These are phyloP conservation scores for Halictus ligatus DNA, from an alignment of 2,888 invertebrate species.

Conservation along the genomic window DNA sequence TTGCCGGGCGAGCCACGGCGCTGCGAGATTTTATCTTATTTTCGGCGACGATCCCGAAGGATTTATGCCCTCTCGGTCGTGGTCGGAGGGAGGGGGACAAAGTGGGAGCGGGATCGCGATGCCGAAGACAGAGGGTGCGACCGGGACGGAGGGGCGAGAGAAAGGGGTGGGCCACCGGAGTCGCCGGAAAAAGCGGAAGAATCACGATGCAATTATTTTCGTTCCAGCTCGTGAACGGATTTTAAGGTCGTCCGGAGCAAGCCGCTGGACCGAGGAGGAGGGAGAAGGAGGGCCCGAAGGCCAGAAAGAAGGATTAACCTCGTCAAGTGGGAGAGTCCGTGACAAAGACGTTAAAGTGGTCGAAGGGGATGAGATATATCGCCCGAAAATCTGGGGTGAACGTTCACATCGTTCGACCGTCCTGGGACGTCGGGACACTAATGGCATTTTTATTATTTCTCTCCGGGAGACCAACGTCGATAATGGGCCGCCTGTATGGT, in stretches of 20 bases:
- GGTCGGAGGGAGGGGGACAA: slow-evolving; percentile 12
- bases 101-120: slow-evolving; percentile 1
- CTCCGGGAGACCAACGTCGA: slow-evolving; percentile 62
- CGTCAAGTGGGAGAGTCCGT: slow-evolving; percentile 78
- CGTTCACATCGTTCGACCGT: slow-evolving; percentile 71
- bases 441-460: slow-evolving; percentile 84
- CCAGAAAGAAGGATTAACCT: slow-evolving; percentile 79
- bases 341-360: slow-evolving; percentile 75
- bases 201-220: slow-evolving; percentile 81
- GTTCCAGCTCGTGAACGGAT: slow-evolving; percentile 78
- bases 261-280: slow-evolving; percentile 63
- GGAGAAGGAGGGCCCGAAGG: slow-evolving; percentile 55
- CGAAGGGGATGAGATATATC: slow-evolving; percentile 74
- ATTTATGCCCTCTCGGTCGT: slow-evolving; percentile 81
- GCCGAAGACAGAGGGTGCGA: slow-evolving; percentile 21
- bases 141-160: slow-evolving; percentile 15
- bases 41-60: slow-evolving; percentile 79
- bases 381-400: slow-evolving; percentile 75
- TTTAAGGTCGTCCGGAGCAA: slow-evolving; percentile 63
- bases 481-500: slow-evolving; percentile 79
- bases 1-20: slow-evolving; percentile 55
- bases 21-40: slow-evolving; percentile 82
- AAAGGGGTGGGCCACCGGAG: slow-evolving; percentile 43
- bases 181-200: slow-evolving; percentile 73
- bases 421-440: slow-evolving; percentile 77